Percentiles rank a stretch among this genome's conserved stretches.
phyloP scores from a whole-genome alignment of 2,888 invertebrate species.

The Rhorus exstirpatorius region DNA sequence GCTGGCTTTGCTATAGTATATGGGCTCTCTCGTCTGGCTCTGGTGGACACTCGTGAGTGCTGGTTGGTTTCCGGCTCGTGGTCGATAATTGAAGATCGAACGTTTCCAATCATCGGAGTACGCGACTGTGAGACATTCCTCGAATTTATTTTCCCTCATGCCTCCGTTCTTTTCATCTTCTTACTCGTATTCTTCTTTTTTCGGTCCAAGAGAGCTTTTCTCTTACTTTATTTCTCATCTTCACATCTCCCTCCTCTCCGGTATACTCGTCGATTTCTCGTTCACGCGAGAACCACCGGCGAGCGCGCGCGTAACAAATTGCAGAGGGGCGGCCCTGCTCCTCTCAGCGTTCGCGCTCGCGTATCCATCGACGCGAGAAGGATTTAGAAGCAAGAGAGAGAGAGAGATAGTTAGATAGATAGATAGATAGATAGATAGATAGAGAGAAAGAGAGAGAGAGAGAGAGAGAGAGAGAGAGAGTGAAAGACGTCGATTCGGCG shows the following conservation, averaged over 20 bases:
- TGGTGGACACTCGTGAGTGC: conserved; percentile 8
- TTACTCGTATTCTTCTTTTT: conserved; percentile 7
- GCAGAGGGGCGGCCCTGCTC: conserved; percentile 46
- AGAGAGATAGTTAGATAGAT: conserved; percentile 25
- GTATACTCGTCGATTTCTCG: conserved; percentile 54
- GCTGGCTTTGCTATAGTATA: conserved; percentile 50
- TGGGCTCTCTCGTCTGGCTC: conserved; percentile 35
- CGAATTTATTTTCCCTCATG: conserved; percentile 62
- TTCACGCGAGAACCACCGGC: conserved; percentile 54
- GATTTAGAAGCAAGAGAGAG: conserved; percentile 58
- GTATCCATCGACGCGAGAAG: conserved; percentile 64
- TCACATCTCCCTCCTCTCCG: conserved; percentile 50
- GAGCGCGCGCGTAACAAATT: conserved; percentile 58
- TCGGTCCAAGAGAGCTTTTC: conserved; percentile 2
- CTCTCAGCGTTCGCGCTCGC: conserved; percentile 34
- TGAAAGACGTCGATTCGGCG: conserved; percentile 58
- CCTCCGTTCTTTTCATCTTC: conserved; percentile 40
- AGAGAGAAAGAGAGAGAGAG: conserved; percentile 36
- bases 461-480: conserved; percentile 27
- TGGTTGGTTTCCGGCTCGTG: conserved; percentile 53
- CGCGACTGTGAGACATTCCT: conserved; percentile 64
- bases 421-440: conserved; percentile 21
- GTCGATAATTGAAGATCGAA: conserved; percentile 69
- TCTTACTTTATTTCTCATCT: conserved; percentile 49
- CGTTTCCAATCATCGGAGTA: conserved; percentile 68